Conservation (phyloP, 2,888 invertebrate species). For the Cyclophora punctaria region DNA sequence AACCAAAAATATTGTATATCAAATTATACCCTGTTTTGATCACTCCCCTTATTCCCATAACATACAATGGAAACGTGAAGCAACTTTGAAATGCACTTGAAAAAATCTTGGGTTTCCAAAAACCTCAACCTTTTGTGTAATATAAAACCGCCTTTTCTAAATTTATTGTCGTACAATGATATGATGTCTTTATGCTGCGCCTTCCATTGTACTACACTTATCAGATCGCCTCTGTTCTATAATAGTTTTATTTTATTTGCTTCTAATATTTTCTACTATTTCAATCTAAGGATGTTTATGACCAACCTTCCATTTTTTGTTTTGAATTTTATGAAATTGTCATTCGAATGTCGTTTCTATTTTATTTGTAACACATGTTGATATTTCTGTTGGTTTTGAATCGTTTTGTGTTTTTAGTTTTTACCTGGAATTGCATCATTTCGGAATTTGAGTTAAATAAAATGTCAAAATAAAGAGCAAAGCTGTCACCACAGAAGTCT, state of each 20-base stretch:
- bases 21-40: conserved; percentile 48
- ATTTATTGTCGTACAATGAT: conserved; percentile 71
- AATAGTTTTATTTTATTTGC: conserved; percentile 40
- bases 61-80: conserved; percentile 47
- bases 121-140: conserved; percentile 62
- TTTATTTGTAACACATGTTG: conserved; percentile 2
- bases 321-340: conserved; percentile 9
- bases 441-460: too few relatives aligned
- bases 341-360: conserved; percentile 5
- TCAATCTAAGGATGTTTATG: too few relatives aligned
- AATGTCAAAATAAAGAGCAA: too few relatives aligned
- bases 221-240: conserved; percentile 64
- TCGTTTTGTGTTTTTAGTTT: too few relatives aligned
- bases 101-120: conserved; percentile 53
- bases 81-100: conserved; percentile 40
- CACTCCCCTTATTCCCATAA: conserved; percentile 66
- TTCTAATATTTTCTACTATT: conserved; percentile 25
- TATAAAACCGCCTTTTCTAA: conserved; percentile 63
- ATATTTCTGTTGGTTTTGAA: conserved; percentile 1
- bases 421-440: too few relatives aligned
- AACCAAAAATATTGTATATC: too few relatives aligned
- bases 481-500: too few relatives aligned
- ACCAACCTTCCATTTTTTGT: conserved; percentile 14
- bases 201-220: conserved; percentile 64
- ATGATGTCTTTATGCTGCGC: conserved; percentile 71